These are phyloP conservation scores for Erebia palarica DNA, from an alignment of 2,888 invertebrate genomes.

Conservation along the genomic window DNA sequence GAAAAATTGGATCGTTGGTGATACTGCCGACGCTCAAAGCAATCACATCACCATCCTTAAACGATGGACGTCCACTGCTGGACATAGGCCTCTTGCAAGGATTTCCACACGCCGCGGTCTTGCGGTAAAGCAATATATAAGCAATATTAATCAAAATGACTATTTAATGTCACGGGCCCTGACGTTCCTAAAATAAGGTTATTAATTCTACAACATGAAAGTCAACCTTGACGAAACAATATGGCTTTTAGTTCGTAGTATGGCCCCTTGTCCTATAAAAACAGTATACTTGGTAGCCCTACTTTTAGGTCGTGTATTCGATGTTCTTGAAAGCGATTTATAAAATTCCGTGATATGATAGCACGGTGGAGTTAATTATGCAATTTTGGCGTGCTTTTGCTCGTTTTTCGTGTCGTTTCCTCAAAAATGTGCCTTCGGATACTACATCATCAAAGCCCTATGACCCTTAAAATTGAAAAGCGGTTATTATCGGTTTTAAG, in stretches of 20 bases:
- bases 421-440: slow-evolving; percentile 4
- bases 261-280: neutral
- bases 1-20: neutral
- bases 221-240: too few relatives aligned
- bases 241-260: too few relatives aligned
- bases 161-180: too few relatives aligned
- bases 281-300: neutral
- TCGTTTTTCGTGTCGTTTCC: slow-evolving; percentile 13
- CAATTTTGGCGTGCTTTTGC: slow-evolving; percentile 20
- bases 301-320: slow-evolving; percentile 50
- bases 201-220: too few relatives aligned
- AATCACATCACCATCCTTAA: too few relatives aligned
- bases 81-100: too few relatives aligned
- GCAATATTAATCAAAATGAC: too few relatives aligned
- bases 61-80: too few relatives aligned
- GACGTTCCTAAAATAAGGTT: too few relatives aligned
- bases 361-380: slow-evolving; percentile 23
- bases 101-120: too few relatives aligned
- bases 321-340: slow-evolving; percentile 36
- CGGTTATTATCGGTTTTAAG: slow-evolving; percentile 11
- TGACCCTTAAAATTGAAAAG: slow-evolving; percentile 11
- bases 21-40: too few relatives aligned
- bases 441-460: slow-evolving; percentile 14
- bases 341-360: slow-evolving; percentile 27
- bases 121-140: too few relatives aligned